Conservation (phyloP, 2,888 invertebrate genomes). For the Eupithecia tripunctaria region DNA sequence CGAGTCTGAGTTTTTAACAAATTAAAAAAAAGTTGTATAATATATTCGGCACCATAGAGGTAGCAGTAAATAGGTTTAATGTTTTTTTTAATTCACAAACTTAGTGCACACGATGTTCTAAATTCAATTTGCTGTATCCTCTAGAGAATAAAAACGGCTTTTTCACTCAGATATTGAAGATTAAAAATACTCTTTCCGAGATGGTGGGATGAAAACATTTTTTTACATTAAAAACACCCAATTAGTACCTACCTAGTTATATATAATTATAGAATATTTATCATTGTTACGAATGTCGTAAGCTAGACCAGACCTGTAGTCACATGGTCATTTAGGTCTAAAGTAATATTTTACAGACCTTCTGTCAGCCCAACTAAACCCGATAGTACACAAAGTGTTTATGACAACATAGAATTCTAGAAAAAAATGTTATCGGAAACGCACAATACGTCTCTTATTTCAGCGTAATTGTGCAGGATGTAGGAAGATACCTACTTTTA, state of each 20-base stretch:
- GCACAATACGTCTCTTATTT: slow-evolving; percentile 23
- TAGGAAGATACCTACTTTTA: not conserved
- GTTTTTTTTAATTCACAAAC: too few species aligned
- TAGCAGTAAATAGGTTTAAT: too few species aligned
- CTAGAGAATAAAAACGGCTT: too few species aligned
- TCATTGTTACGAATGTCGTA: not conserved
- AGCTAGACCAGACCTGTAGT: not conserved
- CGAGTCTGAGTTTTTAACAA: too few species aligned
- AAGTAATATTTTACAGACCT: not conserved
- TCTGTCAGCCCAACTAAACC: not conserved
- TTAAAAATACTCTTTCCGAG: too few species aligned
- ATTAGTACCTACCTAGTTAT: not conserved
- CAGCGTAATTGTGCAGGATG: slow-evolving; percentile 23
- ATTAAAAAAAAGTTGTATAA: too few species aligned
- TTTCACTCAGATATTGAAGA: too few species aligned
- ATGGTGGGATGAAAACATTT: too few species aligned
- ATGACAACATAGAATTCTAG: slow-evolving; percentile 1
- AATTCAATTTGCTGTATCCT: too few species aligned
- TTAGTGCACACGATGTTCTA: too few species aligned
- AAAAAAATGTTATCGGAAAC: slow-evolving; percentile 29
- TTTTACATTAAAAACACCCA: not conserved
- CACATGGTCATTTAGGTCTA: not conserved
- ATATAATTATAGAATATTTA: not conserved
- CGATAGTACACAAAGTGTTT: not conserved
- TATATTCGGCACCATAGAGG: too few species aligned